Evolutionary conservation across 2,888 invertebrate genomes (phyloP), one percentile per base, ranked within the genome.

Genomic region (Cyclophora punctaria): DNA sequence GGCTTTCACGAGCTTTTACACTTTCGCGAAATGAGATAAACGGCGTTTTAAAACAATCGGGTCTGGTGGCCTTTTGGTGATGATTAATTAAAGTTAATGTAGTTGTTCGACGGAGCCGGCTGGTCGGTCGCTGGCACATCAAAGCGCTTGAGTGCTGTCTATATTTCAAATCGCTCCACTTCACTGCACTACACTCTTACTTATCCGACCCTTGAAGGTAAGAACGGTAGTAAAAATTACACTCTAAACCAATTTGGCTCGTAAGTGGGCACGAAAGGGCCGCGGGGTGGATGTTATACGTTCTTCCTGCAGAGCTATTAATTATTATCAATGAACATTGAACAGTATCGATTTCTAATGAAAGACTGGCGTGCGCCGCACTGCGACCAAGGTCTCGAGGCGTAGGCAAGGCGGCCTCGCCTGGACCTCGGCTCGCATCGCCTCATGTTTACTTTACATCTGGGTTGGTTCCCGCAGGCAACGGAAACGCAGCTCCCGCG

Each of bases 211-310:
- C 81, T 83, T 69, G 80, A 83, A 65, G 80, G 82, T 82, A 80
- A 5, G 80, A 80, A 83, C 80, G 78, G 84, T 78, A 83, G 80
- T 85, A 83, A 85, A 85, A 86, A 78, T 83, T 80, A 83, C 81
- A 80, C 81, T 80, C 68, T 70, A 78, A 76, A 77, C 69, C 70
- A 76, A 79, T 78, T 73, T 72, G 60, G 73, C 66, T 50, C 65
- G 58, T 75, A 75, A 80, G 80, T 79, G 80, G 73, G 63, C 69
- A 66, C 63, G 66, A 67, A 70, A 63, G 61, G 63, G 70, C 68
- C 66, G 69, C 74, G 63, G 64, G 74, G 63, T 73, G 67, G 70
- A 71, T 68, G 71, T 66, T 71, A 63, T 63, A 60, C 54, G 51
- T 59, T 51, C 50, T 57, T 66, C 67, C 66, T 58, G 71, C 66